Conservation (phyloP, 2,113 vertebrate genomes). For the Paramormyrops kingsleyae region DNA sequence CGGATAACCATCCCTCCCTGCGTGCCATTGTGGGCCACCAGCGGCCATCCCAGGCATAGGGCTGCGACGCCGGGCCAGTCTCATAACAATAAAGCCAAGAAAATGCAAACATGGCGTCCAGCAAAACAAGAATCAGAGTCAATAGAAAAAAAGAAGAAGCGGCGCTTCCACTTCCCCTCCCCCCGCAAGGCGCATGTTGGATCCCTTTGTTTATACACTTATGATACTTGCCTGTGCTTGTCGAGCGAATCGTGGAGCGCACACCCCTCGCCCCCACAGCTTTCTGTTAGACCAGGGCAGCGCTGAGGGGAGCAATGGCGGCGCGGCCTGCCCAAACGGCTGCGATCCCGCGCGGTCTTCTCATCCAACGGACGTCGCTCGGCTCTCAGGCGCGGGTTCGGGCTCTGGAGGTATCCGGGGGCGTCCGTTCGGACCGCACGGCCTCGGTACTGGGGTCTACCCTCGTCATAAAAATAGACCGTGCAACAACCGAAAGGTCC, state of each 20-base stretch:
- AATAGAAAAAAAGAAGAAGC: neutral
- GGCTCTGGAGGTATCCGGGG: slow-evolving; percentile 20
- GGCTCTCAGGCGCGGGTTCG: slow-evolving; percentile 28
- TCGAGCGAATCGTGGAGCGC: slow-evolving; percentile 19
- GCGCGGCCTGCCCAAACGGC: slow-evolving; percentile 57
- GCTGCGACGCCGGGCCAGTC: slow-evolving; percentile 15
- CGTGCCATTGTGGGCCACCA: neutral
- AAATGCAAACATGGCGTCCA: slow-evolving; percentile 65
- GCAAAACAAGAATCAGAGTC: slow-evolving; percentile 53
- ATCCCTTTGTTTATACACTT: neutral
- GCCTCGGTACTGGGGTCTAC: neutral
- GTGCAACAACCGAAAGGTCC: slow-evolving; percentile 18
- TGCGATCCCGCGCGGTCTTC: slow-evolving; percentile 55
- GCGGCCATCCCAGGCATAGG: neutral
- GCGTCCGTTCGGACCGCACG: slow-evolving; percentile 45
- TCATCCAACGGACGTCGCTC: slow-evolving; percentile 46
- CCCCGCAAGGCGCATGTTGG: neutral
- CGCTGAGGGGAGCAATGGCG: slow-evolving; percentile 54
- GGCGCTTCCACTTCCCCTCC: neutral
- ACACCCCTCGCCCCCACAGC: slow-evolving; percentile 46
- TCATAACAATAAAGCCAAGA: slow-evolving; percentile 25
- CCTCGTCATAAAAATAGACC: slow-evolving; percentile 18
- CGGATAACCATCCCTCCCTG: neutral
- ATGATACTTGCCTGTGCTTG: neutral
- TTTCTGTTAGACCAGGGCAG: slow-evolving; percentile 50